Base-by-base conservation (phyloP, 2,113 vertebrate genomes). In the Leptobrachium ailaonicum region DNA sequence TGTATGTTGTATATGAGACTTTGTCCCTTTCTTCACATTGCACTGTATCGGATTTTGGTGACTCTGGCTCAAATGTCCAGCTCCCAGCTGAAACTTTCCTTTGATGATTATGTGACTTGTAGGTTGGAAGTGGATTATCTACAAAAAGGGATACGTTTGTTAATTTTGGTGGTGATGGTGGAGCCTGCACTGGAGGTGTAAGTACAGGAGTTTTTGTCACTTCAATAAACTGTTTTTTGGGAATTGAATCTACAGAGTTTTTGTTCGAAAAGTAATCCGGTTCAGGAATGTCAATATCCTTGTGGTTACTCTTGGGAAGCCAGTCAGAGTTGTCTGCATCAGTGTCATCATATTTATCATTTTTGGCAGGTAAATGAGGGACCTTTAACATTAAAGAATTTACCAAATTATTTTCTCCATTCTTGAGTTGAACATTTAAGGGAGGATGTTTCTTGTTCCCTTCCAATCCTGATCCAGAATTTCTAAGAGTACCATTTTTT, bases 381-480 rank as follows among this genome's bases (percentile, higher is more conserved):
- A 79, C 71, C 0, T 32, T 82, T 80, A 78, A 85, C 45, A 83
- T 75, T 50, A 73, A 40, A 0, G 44, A 76, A 41, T 91, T 87
- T 0, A 76, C 81, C 80, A 85, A 12, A 56, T 2, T 83, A 0
- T 76, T 53, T 6, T 81, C 82, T 2, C 60, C 58, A 0, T 6
- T 43, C 14, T 67, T 85, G 0, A 73, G 74, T 10, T 80, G 82
- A 45, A 2, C 11, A 43, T 71, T 75, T 41, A 60, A 69, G 0
- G 0, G 2, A 1, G 79, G 70, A 69, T 82, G 73, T 76, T 82
- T 47, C 76, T 79, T 47, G 3, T 78, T 85, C 2, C 66, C 71
- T 66, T 89, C 89, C 0, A 74, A 50, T 41, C n/a, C 50, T 67
- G 85, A 88, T 14, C 85, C 91, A 47, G 84, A 85, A 3, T 84